Conservation (phyloP, 2,113 vertebrate species). For the Chionomys nivalis region DNA sequence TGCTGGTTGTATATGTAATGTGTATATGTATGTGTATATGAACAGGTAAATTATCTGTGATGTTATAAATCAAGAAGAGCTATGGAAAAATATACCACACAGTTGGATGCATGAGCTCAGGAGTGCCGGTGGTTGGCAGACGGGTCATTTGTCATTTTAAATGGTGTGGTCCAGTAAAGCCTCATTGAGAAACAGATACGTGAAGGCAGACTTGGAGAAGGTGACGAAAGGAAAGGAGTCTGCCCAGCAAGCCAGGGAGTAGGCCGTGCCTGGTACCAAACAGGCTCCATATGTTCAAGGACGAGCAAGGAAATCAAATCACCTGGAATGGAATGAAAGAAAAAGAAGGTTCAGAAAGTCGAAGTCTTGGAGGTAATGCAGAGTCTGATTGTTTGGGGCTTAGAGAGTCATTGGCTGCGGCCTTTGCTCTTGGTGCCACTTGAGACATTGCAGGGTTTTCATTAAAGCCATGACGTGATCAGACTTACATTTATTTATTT, state of each 20-base stretch:
- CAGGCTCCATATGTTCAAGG: not conserved
- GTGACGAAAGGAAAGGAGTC: not conserved
- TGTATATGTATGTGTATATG: not conserved
- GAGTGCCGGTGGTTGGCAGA: not conserved
- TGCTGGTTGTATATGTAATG: not conserved
- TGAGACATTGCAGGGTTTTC: not conserved
- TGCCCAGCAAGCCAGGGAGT: not conserved
- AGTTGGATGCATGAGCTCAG: not conserved
- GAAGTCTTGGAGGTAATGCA: not conserved
- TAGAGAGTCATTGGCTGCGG: not conserved
- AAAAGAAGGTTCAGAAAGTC: not conserved
- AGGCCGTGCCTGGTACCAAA: not conserved
- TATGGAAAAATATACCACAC: not conserved
- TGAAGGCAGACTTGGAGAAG: conserved; percentile 1
- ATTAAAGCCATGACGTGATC: not conserved
- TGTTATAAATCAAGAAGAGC: not conserved
- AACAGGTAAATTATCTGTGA: not conserved
- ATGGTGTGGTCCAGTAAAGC: not conserved
- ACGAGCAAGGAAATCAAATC: not conserved
- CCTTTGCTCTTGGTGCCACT: not conserved
- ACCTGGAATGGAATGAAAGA: not conserved
- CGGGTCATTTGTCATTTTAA: conserved; percentile 15
- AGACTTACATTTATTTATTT: not conserved
- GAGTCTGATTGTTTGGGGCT: not conserved
- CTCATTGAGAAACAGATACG: conserved; percentile 20